Conservation (phyloP, 2,888 invertebrate species). For the Cephus sareptanus region DNA sequence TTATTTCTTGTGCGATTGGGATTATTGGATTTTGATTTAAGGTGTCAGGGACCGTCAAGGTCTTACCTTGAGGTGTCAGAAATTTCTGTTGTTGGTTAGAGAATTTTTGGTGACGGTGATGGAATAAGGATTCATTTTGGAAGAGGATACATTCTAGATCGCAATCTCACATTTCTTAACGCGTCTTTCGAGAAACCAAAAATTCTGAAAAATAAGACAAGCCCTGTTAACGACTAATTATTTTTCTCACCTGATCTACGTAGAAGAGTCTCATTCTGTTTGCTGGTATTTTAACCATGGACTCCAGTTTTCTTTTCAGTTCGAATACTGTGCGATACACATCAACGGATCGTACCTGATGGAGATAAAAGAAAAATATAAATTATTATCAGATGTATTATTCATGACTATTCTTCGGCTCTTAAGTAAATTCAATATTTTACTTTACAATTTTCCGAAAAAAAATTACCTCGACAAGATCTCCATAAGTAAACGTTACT, state of each 20-base stretch:
- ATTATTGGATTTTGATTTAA: not conserved
- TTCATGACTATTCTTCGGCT: not conserved
- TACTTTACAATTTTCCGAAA: not conserved
- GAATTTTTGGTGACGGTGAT: not conserved
- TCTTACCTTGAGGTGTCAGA: conserved; percentile 24
- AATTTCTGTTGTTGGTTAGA: not conserved
- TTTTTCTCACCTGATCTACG: conserved; percentile 76
- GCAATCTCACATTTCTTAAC: conserved; percentile 36
- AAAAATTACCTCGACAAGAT: conserved; percentile 73
- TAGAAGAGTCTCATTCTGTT: conserved; percentile 91
- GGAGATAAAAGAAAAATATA: conserved; percentile 14
- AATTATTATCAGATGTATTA: not conserved
- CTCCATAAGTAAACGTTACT: conserved; percentile 85
- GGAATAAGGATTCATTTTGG: not conserved
- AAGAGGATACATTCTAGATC: conserved; percentile 29
- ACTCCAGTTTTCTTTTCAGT: conserved; percentile 82
- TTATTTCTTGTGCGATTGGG: not conserved
- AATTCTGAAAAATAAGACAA: conserved; percentile 36
- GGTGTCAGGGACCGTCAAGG: conserved; percentile 3
- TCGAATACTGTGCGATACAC: conserved; percentile 81
- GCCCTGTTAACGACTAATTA: conserved; percentile 8
- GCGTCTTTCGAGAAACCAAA: conserved; percentile 37
- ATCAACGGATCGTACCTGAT: conserved; percentile 61
- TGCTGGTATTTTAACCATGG: conserved; percentile 83
- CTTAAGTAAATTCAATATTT: not conserved